Evolutionary conservation across 2,888 invertebrate genomes (phyloP), one percentile per base, ranked within the genome.

Genomic region (Lochmaea capreae): DNA sequence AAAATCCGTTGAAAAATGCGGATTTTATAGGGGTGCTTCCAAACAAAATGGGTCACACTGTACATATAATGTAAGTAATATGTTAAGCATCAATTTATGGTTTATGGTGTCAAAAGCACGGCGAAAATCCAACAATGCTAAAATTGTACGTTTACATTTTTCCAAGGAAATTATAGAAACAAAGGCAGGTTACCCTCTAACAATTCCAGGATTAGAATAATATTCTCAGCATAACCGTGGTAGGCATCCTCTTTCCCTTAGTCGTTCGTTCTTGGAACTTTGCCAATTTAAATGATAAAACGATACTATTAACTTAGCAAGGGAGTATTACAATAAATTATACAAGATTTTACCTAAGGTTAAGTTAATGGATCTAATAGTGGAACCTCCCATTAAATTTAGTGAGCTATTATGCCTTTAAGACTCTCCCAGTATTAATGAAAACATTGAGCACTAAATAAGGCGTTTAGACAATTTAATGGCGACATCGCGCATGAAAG

Each of bases 201-300:
- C 61, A 75, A 73, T 75, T 75, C 69, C 11, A 75, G 77, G 77
- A 76, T 79, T 77, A 79, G 72, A 74, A 66, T 75, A 75, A 79
- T 77, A 78, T 79, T 75, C 77, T 75, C 67, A 59, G 67, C 72
- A 71, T 67, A 66, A 72, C 71, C 49, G 62, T 14, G 61, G 16
- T 58, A 22, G 46, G 71, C 43, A 65, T 49, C 61, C 77, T 79
- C 81, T 79, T 80, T 79, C 78, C 77, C 79, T 79, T 78, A 77
- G 78, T 77, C 79, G 78, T 79, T 78, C 78, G 79, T 78, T 76
- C 76, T 76, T 81, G 83, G 84, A 86, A 86, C 85, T 85, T 86
- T 83, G 83, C 86, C 85, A 86, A 86, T 86, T 86, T 85, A 84
- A 85, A 86, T 86, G 86, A 86, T 86, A 86, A 85, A 86, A 86